A percentile compares a stretch with the other conserved stretches of the same genome.
Evolutionary conservation across 2,113 vertebrate genomes (phyloP).

Genomic region (Oxyura jamaicensis): DNA sequence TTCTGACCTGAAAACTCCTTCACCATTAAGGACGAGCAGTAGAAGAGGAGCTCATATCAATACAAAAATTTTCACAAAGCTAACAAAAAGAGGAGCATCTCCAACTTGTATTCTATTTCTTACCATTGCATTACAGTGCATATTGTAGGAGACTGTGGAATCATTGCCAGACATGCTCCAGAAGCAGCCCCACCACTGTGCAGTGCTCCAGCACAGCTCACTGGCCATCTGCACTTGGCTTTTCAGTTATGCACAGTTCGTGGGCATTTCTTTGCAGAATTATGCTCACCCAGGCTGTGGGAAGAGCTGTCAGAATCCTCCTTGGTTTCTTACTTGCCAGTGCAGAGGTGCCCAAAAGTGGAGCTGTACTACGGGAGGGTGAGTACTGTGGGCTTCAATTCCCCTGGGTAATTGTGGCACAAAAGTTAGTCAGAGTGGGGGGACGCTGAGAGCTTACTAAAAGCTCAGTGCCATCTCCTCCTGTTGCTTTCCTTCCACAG

Average conservation of each 20-base stretch:
- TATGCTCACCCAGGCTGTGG: not conserved
- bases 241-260: not conserved
- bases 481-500: not conserved
- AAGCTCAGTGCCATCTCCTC: not conserved
- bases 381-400: not conserved
- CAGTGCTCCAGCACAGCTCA: not conserved
- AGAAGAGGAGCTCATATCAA: not conserved
- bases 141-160: not conserved
- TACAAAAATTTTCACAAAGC: not conserved
- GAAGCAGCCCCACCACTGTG: fast-evolving
- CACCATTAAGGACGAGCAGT: not conserved
- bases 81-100: not conserved
- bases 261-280: not conserved
- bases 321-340: not conserved
- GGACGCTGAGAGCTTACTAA: not conserved
- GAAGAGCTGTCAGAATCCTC: not conserved
- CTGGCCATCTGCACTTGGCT: fast-evolving
- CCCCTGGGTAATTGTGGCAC: fast-evolving
- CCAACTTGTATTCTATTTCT: not conserved
- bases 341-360: not conserved
- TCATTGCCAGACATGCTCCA: not conserved
- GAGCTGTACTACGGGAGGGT: not conserved
- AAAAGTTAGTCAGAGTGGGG: not conserved
- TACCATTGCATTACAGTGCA: not conserved
- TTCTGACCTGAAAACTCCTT: not conserved